phyloP scores from a whole-genome alignment of 2,113 vertebrate genomes.

The Chlorodrepanis virens region DNA sequence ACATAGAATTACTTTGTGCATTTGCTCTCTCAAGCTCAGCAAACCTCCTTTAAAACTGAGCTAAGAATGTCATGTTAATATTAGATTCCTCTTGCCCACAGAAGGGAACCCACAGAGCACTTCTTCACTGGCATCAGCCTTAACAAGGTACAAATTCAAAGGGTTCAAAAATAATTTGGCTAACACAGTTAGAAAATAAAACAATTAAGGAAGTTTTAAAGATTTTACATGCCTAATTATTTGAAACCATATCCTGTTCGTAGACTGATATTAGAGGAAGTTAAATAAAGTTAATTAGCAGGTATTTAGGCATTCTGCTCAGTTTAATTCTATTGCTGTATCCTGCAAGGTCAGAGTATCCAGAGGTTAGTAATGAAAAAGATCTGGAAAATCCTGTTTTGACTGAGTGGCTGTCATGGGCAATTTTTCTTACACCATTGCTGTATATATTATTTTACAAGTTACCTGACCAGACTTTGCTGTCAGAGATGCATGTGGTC shows the following conservation, averaged over 20 bases:
- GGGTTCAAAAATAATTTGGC: not conserved
- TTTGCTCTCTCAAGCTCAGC: not conserved
- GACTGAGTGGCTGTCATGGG: not conserved
- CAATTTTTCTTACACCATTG: not conserved
- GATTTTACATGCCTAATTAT: not conserved
- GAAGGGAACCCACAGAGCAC: not conserved
- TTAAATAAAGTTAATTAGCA: constrained; percentile 6
- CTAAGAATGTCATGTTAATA: not conserved
- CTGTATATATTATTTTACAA: not conserved
- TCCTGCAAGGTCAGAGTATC: not conserved
- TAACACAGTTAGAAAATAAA: not conserved
- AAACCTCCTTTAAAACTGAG: not conserved
- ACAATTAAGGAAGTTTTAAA: not conserved
- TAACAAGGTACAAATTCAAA: not conserved
- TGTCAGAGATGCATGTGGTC: not conserved
- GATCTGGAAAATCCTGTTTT: not conserved
- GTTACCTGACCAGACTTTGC: not conserved
- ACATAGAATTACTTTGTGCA: not conserved
- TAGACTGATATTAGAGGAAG: not conserved
- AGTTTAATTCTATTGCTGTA: constrained; percentile 4
- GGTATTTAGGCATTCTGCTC: constrained; percentile 9
- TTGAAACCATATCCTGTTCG: not conserved
- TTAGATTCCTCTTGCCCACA: not conserved
- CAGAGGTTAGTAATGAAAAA: not conserved
- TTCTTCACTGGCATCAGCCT: not conserved